Conservation (phyloP, 2,888 invertebrate genomes). For the Tipula unca region DNA sequence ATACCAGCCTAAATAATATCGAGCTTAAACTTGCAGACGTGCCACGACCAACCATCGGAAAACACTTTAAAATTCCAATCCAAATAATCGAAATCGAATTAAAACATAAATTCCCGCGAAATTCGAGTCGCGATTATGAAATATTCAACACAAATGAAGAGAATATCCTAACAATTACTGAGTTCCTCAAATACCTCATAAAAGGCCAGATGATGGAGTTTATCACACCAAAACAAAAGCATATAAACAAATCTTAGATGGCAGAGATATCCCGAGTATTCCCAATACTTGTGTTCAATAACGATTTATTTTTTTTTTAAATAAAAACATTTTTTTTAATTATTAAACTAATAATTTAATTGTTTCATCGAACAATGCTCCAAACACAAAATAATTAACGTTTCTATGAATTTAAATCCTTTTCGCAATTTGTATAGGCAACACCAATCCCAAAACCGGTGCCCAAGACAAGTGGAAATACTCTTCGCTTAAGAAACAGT, state of each 20-base stretch:
- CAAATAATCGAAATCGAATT: background rate
- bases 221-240: background rate
- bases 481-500: slow-evolving; percentile 69
- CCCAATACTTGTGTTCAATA: background rate
- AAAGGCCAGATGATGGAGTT: background rate
- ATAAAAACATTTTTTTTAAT: background rate
- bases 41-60: background rate
- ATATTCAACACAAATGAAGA: background rate
- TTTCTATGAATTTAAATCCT: slow-evolving; percentile 31
- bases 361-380: background rate
- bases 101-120: background rate
- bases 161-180: background rate
- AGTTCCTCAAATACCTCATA: background rate
- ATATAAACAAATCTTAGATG: background rate
- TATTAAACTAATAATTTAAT: slow-evolving; percentile 16
- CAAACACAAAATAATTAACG: background rate
- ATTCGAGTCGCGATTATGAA: background rate
- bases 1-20: slow-evolving; percentile 24
- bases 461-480: slow-evolving; percentile 84
- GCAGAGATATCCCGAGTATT: too few species aligned
- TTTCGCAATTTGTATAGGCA: slow-evolving; percentile 46
- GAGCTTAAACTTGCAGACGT: background rate
- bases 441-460: slow-evolving; percentile 85
- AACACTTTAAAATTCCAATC: background rate
- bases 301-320: background rate